Conservation (phyloP, 2,797 vertebrate species). For the Alouatta caraya region DNA sequence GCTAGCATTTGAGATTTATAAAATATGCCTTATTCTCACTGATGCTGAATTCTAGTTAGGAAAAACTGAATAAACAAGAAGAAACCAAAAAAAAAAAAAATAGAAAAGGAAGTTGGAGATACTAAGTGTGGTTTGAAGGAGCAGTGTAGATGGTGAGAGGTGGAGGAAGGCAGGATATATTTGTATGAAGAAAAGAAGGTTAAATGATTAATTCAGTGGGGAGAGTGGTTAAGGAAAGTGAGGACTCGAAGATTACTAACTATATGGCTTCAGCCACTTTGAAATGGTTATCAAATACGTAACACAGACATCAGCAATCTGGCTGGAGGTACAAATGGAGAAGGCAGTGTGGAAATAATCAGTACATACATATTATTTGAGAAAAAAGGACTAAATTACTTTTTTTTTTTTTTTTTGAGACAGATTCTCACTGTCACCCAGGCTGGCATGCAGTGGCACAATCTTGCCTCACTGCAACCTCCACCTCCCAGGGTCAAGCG, state of each 20-base stretch:
- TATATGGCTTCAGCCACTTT: neutral
- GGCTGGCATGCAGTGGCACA: neutral
- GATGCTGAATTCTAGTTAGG: neutral
- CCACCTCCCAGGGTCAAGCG: neutral
- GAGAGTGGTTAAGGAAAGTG: neutral
- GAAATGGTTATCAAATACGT: neutral
- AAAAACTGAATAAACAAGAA: neutral
- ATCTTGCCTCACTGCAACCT: neutral
- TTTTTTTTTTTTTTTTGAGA: neutral
- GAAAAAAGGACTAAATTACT: neutral
- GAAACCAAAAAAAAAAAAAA: neutral
- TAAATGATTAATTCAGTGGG: neutral
- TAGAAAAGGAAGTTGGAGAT: neutral
- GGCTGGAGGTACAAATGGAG: neutral
- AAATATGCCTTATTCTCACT: neutral
- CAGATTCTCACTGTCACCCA: neutral
- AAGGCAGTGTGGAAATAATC: neutral
- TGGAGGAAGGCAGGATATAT: neutral
- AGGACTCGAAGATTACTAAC: neutral
- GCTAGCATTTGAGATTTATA: neutral
- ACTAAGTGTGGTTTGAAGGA: neutral
- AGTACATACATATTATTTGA: neutral
- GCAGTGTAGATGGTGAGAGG: neutral
- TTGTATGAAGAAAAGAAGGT: neutral
- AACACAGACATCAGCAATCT: neutral